A percentile compares a stretch with the other conserved stretches of the same genome.
Evolutionary conservation across 53 echinoderm and acorn worm genomes (phyloP).

Genomic region (Pentamera pediparva): DNA sequence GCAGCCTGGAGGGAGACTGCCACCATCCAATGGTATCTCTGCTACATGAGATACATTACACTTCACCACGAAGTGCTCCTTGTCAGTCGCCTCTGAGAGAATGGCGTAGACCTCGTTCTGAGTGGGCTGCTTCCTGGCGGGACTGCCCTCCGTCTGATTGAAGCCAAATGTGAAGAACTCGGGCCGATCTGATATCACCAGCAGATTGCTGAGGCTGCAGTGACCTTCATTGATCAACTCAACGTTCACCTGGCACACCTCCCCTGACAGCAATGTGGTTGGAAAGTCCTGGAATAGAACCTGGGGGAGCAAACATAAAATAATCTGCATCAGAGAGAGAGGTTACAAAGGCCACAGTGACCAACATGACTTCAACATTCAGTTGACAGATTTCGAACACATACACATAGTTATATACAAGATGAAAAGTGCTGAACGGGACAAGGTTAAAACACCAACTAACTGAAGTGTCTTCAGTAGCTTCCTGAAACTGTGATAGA

Average conservation of each 20-base stretch:
- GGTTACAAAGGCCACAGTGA: neutral
- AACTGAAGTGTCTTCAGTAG: too few relatives aligned
- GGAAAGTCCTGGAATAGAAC: constrained; percentile 80
- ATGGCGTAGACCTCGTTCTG: too few relatives aligned
- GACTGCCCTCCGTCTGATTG: constrained; percentile 37
- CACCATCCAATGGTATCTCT: constrained; percentile 70
- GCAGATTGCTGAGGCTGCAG: constrained; percentile 71
- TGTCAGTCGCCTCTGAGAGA: constrained; percentile 22
- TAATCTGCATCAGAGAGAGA: neutral
- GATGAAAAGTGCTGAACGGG: too few relatives aligned
- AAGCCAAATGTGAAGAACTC: constrained; percentile 85
- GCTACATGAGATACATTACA: constrained; percentile 83
- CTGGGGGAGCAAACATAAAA: constrained; percentile 27
- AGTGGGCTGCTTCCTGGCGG: neutral
- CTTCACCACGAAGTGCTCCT: constrained; percentile 35
- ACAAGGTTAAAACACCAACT: too few relatives aligned
- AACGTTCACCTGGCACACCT: constrained; percentile 62
- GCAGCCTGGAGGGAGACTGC: constrained; percentile 58
- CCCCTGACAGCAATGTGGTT: constrained; percentile 77
- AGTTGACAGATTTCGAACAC: too few relatives aligned
- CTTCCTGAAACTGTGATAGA: too few relatives aligned
- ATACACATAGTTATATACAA: too few relatives aligned
- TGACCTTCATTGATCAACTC: constrained; percentile 79
- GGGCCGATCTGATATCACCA: constrained; percentile 74
- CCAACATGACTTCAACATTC: neutral